Evolutionary conservation across 1,140 invertebrate genomes (phyloP).

Genomic region (Holcopasites calliopsidis): DNA sequence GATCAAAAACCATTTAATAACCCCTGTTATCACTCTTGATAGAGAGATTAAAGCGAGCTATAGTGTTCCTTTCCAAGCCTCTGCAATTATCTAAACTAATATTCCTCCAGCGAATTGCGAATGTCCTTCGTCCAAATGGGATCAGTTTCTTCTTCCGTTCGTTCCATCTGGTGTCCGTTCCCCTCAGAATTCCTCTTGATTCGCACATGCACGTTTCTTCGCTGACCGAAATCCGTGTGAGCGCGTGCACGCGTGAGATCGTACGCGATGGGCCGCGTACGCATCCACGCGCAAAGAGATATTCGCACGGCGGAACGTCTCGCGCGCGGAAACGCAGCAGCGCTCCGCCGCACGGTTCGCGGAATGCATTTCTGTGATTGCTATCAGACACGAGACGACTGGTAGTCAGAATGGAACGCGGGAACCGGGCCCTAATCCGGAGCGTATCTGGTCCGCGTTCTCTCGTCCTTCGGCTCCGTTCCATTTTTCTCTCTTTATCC

Average conservation of each 20-base stretch:
- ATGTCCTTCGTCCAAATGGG: too few species aligned
- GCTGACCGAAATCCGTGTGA: not conserved
- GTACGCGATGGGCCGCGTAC: not conserved
- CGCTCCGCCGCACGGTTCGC: slow-evolving; percentile 3
- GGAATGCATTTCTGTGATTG: slow-evolving; percentile 47
- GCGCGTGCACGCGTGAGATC: not conserved
- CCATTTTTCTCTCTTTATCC: not conserved
- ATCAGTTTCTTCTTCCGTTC: not conserved
- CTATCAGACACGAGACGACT: slow-evolving; percentile 12
- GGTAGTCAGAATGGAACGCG: slow-evolving; percentile 23
- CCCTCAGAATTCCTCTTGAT: slow-evolving; percentile 5
- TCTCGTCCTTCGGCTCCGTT: not conserved
- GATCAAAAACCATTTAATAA: too few species aligned
- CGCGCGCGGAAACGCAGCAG: slow-evolving; percentile 23
- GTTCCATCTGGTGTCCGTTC: not conserved
- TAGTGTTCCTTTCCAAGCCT: too few species aligned
- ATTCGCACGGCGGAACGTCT: slow-evolving; percentile 22
- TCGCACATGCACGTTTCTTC: slow-evolving; percentile 6
- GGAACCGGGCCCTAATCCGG: not conserved
- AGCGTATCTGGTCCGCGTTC: not conserved
- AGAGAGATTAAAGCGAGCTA: too few species aligned
- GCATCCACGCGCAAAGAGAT: slow-evolving; percentile 33
- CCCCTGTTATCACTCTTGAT: too few species aligned
- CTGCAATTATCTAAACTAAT: too few species aligned
- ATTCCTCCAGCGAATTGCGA: too few species aligned